Percentiles rank a stretch among this genome's conserved stretches.
Evolutionary conservation across 2,888 invertebrate genomes (phyloP).

Genomic region (Melanargia galathea): DNA sequence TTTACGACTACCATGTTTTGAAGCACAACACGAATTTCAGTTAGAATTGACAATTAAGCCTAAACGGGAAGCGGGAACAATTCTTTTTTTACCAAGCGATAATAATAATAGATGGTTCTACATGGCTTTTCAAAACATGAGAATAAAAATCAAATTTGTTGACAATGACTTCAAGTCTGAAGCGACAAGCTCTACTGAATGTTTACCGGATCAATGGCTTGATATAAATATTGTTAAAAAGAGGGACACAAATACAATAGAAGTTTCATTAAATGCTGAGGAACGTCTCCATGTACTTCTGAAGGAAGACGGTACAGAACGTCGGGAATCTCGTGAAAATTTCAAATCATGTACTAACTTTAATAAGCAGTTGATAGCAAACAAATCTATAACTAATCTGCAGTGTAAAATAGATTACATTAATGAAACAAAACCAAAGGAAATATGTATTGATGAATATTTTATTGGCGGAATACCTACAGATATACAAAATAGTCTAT

Average conservation of each 20-base stretch:
- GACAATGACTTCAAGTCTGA: slow-evolving; percentile 57
- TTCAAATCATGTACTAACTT: slow-evolving; percentile 8
- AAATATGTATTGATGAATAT: slow-evolving; percentile 65
- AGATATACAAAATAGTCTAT: slow-evolving; percentile 45
- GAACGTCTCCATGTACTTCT: slow-evolving; percentile 65
- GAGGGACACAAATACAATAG: slow-evolving; percentile 61
- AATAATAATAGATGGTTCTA: slow-evolving; percentile 56
- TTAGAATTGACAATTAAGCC: slow-evolving; percentile 67
- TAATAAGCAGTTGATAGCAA: slow-evolving; percentile 11
- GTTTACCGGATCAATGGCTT: slow-evolving; percentile 65
- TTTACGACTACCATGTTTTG: slow-evolving; percentile 67
- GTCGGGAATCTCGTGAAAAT: slow-evolving; percentile 28
- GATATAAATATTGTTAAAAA: slow-evolving; percentile 63
- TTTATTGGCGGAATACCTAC: slow-evolving; percentile 64
- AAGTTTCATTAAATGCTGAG: slow-evolving; percentile 62
- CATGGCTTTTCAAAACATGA: slow-evolving; percentile 62
- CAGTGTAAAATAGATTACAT: slow-evolving; percentile 6
- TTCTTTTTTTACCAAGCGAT: slow-evolving; percentile 61
- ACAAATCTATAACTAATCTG: neutral
- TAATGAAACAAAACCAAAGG: slow-evolving; percentile 17
- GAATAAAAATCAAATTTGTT: slow-evolving; percentile 63
- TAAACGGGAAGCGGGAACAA: slow-evolving; percentile 59
- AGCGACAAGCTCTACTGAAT: slow-evolving; percentile 63
- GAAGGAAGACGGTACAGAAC: slow-evolving; percentile 43
- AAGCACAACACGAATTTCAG: slow-evolving; percentile 61